phyloP scores from a whole-genome alignment of 2,797 vertebrate genomes.

The Nyctibius grandis region DNA sequence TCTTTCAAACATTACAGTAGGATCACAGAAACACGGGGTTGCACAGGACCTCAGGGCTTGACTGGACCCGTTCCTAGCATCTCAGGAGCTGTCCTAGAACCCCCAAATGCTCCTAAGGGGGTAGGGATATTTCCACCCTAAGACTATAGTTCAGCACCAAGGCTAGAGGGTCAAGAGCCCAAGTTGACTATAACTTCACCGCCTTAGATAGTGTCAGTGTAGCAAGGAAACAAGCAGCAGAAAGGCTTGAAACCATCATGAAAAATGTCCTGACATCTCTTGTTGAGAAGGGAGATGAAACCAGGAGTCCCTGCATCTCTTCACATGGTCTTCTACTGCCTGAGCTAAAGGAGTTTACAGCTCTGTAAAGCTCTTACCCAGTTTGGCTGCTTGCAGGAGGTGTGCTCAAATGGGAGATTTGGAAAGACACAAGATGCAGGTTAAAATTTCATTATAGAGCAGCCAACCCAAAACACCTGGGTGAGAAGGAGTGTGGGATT shows the following conservation, averaged over 20 bases:
- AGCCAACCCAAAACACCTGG: neutral
- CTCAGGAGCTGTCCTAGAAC: neutral
- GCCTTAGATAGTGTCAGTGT: rapidly evolving
- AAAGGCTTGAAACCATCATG: neutral
- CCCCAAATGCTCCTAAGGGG: neutral
- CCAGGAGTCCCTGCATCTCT: neutral
- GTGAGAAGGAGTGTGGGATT: neutral
- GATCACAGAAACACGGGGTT: neutral
- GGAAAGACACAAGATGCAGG: neutral
- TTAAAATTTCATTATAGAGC: neutral
- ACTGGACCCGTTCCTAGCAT: neutral
- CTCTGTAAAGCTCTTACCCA: neutral
- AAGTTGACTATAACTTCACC: neutral
- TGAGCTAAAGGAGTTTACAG: neutral
- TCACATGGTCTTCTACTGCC: neutral
- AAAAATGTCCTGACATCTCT: neutral
- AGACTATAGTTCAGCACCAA: neutral
- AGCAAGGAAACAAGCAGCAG: neutral
- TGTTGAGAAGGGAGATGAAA: neutral
- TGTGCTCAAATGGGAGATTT: neutral
- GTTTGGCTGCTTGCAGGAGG: neutral
- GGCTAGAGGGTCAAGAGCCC: neutral
- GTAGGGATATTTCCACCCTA: neutral
- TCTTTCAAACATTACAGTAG: neutral
- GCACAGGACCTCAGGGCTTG: neutral